Conservation (phyloP, 1,140 invertebrate genomes). For the Formica exsecta region DNA sequence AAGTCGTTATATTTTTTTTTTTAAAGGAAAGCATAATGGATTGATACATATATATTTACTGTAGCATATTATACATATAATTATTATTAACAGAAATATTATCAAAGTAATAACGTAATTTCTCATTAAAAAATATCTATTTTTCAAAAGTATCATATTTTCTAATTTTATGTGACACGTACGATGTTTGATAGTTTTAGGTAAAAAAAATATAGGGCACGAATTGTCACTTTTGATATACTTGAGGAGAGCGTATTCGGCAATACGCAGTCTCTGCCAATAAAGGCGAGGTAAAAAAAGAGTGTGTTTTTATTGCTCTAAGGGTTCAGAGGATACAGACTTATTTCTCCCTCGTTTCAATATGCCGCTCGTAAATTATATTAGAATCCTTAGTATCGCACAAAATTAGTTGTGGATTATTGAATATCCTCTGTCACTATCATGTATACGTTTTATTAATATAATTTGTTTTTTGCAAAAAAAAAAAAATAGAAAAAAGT, state of each 20-base stretch:
- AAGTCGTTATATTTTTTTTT: background rate
- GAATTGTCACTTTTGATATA: background rate
- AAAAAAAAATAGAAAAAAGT: constrained; percentile 40
- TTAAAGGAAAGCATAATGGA: background rate
- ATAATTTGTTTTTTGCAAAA: constrained; percentile 31
- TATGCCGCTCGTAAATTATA: constrained; percentile 63
- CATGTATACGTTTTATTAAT: constrained; percentile 33
- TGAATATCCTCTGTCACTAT: background rate
- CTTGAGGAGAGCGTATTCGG: constrained; percentile 58
- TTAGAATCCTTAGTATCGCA: background rate
- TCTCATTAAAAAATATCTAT: background rate
- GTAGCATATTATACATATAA: background rate
- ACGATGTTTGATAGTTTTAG: background rate
- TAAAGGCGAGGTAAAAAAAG: constrained; percentile 69
- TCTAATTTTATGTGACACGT: background rate
- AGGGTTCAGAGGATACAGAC: constrained; percentile 56
- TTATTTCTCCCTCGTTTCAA: constrained; percentile 65
- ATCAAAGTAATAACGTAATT: background rate
- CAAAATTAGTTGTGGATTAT: constrained; percentile 36
- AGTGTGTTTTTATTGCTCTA: constrained; percentile 72
- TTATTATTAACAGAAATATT: background rate
- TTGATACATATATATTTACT: background rate
- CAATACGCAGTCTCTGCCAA: constrained; percentile 63
- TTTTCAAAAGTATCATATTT: background rate
- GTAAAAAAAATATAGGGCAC: background rate